phyloP scores from a whole-genome alignment of 1,140 invertebrate genomes.

The Tetramorium alpestre region DNA sequence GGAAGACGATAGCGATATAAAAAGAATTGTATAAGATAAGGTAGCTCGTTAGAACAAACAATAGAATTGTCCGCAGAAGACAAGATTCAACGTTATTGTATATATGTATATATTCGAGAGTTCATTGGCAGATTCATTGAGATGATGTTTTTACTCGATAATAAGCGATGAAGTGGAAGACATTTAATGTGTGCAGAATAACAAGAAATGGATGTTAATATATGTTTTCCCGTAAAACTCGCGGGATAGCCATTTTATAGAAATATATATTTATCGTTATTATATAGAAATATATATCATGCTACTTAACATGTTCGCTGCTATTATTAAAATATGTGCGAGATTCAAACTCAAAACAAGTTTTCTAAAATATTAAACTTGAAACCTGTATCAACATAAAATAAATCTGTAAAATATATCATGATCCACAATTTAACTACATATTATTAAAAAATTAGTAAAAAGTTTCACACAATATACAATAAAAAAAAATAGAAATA shows the following conservation, averaged over 20 bases:
- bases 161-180: conserved; percentile 43
- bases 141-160: conserved; percentile 1
- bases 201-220: conserved; percentile 35
- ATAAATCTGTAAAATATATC: not conserved
- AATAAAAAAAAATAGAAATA: not conserved
- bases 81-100: conserved; percentile 31
- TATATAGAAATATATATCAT: conserved; percentile 12
- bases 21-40: conserved; percentile 10
- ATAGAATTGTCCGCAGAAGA: conserved; percentile 23
- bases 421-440: not conserved
- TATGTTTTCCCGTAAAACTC: not conserved
- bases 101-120: conserved; percentile 27
- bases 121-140: conserved; percentile 16
- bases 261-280: conserved; percentile 27
- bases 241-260: not conserved
- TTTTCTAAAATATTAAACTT: not conserved
- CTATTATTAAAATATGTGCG: conserved; percentile 1
- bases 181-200: conserved; percentile 46
- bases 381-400: not conserved
- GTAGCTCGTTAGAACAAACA: conserved; percentile 14
- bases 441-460: not conserved
- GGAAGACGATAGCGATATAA: conserved; percentile 61
- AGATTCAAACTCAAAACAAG: not conserved
- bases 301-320: conserved; percentile 27
- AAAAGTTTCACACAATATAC: not conserved